phyloP scores from a whole-genome alignment of 2,113 vertebrate species.

The Mesoclemmys tuberculata region DNA sequence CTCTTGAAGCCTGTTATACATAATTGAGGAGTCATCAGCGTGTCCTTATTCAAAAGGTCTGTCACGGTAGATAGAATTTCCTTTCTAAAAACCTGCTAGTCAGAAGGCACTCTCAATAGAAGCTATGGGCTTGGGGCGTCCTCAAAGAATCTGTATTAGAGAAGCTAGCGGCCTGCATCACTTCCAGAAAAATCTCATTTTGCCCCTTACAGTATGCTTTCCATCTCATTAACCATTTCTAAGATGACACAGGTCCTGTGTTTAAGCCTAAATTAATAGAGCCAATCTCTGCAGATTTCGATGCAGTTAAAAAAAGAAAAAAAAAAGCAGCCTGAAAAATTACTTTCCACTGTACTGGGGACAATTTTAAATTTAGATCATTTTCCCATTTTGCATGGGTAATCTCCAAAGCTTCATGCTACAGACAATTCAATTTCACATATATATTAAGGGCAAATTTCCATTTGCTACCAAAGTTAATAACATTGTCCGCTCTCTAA shows the following conservation, averaged over 20 bases:
- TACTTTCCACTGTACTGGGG: conserved; percentile 59
- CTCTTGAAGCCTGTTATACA: neutral
- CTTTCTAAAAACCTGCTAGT: neutral
- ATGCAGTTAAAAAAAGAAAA: conserved; percentile 2
- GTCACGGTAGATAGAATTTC: neutral
- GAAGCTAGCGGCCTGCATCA: conserved; percentile 1
- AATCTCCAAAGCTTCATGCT: conserved; percentile 72
- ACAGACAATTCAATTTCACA: conserved; percentile 76
- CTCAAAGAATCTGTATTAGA: neutral
- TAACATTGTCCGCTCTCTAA: conserved; percentile 69
- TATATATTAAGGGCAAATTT: conserved; percentile 73
- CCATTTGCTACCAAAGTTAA: conserved; percentile 75
- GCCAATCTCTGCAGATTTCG: conserved; percentile 59
- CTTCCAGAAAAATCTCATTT: conserved; percentile 46
- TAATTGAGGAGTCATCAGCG: neutral
- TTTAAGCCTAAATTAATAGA: conserved; percentile 75
- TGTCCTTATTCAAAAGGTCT: conserved; percentile 7
- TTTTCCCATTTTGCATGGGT: conserved; percentile 74
- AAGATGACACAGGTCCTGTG: conserved; percentile 44
- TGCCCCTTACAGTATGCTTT: conserved; percentile 49
- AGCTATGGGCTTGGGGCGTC: neutral
- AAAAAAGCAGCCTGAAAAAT: conserved; percentile 67
- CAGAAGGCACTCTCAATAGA: neutral
- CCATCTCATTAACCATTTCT: conserved; percentile 64
- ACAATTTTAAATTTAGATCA: conserved; percentile 74